A percentile compares a stretch with the other conserved stretches of the same genome.
Conservation (phyloP, 2,113 vertebrate species). For the Odontophorus gujanensis region DNA sequence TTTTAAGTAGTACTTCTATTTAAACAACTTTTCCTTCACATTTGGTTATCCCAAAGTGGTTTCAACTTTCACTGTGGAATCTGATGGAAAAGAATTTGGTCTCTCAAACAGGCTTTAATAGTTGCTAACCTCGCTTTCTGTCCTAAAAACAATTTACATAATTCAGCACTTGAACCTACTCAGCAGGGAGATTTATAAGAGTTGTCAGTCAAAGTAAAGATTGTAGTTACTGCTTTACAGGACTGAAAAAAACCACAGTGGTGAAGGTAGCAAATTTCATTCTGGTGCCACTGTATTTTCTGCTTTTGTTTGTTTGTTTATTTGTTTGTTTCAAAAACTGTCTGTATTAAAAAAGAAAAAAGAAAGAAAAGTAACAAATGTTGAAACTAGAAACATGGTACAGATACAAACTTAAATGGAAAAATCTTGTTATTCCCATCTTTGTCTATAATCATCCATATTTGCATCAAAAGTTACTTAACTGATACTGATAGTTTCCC, state of each 20-base stretch:
- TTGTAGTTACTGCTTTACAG: not conserved
- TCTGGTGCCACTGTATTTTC: not conserved
- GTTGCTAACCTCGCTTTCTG: not conserved
- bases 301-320: not conserved
- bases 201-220: not conserved
- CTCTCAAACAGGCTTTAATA: not conserved
- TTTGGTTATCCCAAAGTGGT: not conserved
- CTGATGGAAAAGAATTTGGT: not conserved
- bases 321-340: accelerated
- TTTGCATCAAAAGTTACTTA: not conserved
- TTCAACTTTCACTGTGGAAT: not conserved
- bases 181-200: not conserved
- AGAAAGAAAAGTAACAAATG: not conserved
- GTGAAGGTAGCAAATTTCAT: not conserved
- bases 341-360: not conserved
- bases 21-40: not conserved
- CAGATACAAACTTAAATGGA: not conserved
- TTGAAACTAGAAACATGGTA: not conserved
- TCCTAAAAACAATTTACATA: not conserved
- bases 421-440: not conserved
- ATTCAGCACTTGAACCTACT: not conserved
- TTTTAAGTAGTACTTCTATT: not conserved
- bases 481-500: not conserved
- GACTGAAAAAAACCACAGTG: not conserved
- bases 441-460: not conserved